Evolutionary conservation across 2,888 invertebrate genomes (phyloP).

Genomic region (Synergus gifuensis): DNA sequence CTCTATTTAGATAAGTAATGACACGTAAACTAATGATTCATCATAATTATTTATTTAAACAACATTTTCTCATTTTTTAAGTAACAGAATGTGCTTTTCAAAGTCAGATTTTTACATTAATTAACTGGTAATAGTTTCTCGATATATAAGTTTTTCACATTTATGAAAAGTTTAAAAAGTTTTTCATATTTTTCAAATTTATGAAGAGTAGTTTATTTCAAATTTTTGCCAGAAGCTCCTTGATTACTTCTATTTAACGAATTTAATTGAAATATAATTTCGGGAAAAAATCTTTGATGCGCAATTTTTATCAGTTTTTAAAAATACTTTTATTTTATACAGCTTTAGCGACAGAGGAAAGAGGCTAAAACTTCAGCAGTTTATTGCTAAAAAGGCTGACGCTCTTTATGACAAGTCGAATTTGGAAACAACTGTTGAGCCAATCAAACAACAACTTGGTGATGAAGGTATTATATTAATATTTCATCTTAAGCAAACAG

Average conservation of each 20-base stretch:
- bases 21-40: background rate
- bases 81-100: background rate
- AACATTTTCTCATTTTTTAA: background rate
- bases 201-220: background rate
- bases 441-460: slow-evolving; percentile 76
- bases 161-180: background rate
- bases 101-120: background rate
- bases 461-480: slow-evolving; percentile 80
- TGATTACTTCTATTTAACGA: background rate
- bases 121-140: background rate
- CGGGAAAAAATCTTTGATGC: background rate
- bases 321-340: slow-evolving; percentile 46
- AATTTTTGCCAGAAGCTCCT: background rate
- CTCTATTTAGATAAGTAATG: background rate
- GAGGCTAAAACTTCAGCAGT: slow-evolving; percentile 90
- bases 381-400: slow-evolving; percentile 91
- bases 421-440: slow-evolving; percentile 69
- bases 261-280: background rate
- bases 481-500: slow-evolving; percentile 49
- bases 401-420: slow-evolving; percentile 83
- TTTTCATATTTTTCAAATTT: background rate
- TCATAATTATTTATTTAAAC: background rate
- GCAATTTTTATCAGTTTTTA: slow-evolving; percentile 24
- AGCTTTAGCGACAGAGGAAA: slow-evolving; percentile 90
- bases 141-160: background rate